Conservation (phyloP, 2,113 vertebrate genomes). For the Gavialis gangeticus region DNA sequence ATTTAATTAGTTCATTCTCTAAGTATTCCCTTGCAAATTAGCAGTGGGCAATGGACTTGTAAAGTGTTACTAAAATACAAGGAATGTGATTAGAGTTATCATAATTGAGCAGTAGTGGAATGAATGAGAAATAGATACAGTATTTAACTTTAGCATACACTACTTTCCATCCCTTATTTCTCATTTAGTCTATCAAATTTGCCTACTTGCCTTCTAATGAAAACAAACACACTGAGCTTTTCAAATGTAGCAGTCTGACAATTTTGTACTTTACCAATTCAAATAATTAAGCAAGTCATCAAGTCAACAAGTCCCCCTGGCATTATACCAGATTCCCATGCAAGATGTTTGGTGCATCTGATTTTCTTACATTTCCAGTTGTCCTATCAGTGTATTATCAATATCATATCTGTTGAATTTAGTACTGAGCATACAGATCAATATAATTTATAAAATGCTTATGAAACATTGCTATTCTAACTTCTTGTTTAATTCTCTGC, state of each 20-base stretch:
- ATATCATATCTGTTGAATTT: accelerated
- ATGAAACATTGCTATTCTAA: not conserved
- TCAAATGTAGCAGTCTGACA: not conserved
- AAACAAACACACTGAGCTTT: not conserved
- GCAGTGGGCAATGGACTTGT: not conserved
- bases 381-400: not conserved
- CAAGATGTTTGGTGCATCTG: not conserved
- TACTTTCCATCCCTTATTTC: not conserved
- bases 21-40: slow-evolving; percentile 34
- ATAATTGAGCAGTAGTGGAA: not conserved
- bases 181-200: not conserved
- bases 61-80: not conserved
- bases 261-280: not conserved
- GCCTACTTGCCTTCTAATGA: not conserved
- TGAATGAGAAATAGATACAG: not conserved
- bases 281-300: not conserved
- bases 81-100: not conserved
- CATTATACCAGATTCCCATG: not conserved
- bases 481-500: not conserved
- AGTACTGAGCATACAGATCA: not conserved
- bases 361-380: not conserved
- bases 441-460: not conserved
- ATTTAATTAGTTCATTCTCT: slow-evolving; percentile 4
- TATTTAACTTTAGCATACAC: not conserved
- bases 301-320: slow-evolving; percentile 28